Base-by-base conservation (phyloP, 2,888 invertebrate genomes). In the Eledona agricola region DNA sequence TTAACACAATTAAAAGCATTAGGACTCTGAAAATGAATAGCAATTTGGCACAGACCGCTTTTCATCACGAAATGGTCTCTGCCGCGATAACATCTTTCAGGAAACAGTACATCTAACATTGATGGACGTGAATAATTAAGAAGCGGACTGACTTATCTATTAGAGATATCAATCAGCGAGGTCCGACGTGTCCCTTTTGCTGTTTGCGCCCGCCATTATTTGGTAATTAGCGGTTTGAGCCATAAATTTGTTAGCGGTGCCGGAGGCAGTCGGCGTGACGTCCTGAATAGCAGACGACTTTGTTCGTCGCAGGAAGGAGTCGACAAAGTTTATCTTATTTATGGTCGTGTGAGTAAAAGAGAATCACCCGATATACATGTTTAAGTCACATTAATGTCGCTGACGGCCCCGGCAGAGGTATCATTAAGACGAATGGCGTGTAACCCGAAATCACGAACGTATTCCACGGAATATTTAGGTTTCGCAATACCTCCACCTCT, bases 351-450 rank as follows among this genome's bases (percentile, higher is more conserved):
- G 32, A 49, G 52, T 37, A 50, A 37, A 52, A 55, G 16, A 31
- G 28, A 37, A 38, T 28, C 28, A 20, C 49, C 42, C 55, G 59
- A 64, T 62, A 68, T 71, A 72, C 72, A 72, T 72, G 72, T 71
- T 72, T 68, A 67, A 65, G 64, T 66, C 64, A 71, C 72, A 72
- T 72, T 72, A 72, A 66, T 70, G 71, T 71, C 70, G 67, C 62
- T 63, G 63, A 58, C 62, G 64, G 63, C 51, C 65, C 62, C 67
- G 67, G 62, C 59, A 55, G 66, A 71, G 72, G 72, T 72, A 73
- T 73, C 73, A 72, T 73, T 73, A 73, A 73, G 73, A 73, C 71
- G 72, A 70, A 72, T 73, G 69, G 72, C 73, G 72, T 73, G 73
- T 72, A 71, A 68, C 67, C 62, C 58, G 65, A 70, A 71, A 73